A percentile compares a stretch with the other conserved stretches of the same genome.
Evolutionary conservation across 2,113 vertebrate species (phyloP).

Genomic region (Petrocephalus microphthalmus): DNA sequence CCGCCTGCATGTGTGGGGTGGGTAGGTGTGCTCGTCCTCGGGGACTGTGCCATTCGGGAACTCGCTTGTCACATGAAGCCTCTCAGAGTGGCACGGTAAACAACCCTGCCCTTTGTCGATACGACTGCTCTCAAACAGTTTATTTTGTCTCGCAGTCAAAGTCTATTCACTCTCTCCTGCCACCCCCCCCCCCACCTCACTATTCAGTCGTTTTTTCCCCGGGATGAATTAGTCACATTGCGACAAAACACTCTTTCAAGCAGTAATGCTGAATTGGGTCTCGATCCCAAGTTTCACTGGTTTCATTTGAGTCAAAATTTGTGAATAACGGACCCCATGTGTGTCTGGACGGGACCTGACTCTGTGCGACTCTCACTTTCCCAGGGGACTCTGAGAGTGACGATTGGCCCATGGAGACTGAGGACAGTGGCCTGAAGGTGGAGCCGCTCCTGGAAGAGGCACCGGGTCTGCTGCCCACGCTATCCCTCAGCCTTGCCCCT

Average conservation of each 20-base stretch:
- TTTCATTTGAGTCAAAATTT: not conserved
- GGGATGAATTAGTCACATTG: not conserved
- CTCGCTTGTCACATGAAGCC: not conserved
- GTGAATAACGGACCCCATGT: no score
- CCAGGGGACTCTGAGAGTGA: constrained; percentile 74
- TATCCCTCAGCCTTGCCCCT: constrained; percentile 65
- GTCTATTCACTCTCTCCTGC: not conserved
- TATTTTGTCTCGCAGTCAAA: not conserved
- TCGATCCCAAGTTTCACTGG: not conserved
- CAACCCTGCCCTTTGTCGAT: not conserved
- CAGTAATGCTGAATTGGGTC: not conserved
- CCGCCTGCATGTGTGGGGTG: not conserved
- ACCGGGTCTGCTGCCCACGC: constrained; percentile 72
- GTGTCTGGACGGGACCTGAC: not conserved
- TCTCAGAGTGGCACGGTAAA: not conserved
- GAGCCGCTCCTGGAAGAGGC: constrained; percentile 69
- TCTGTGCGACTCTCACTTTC: not conserved
- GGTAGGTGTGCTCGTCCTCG: not conserved
- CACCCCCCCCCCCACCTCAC: not conserved
- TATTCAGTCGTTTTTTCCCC: not conserved
- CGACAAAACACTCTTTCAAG: not conserved
- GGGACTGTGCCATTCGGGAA: not conserved
- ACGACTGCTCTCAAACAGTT: not conserved
- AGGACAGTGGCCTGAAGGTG: constrained; percentile 63
- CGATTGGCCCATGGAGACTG: constrained; percentile 79